A percentile compares a stretch with the other conserved stretches of the same genome.
Conservation (phyloP, 2,888 invertebrate genomes). For the Sipha maydis region DNA sequence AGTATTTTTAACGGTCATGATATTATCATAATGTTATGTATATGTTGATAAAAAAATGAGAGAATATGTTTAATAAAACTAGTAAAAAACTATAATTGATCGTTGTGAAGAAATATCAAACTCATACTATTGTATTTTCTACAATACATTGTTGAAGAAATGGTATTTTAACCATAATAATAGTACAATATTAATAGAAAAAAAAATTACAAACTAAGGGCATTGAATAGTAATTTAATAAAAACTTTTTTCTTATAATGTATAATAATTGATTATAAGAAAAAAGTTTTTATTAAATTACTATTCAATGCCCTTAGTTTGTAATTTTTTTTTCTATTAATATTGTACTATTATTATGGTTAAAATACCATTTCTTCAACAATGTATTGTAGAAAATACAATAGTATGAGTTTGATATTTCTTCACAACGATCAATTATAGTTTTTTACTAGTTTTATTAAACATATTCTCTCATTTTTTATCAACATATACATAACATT, state of each 20-base stretch:
- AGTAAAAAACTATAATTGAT: neutral
- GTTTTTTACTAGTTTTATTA: neutral
- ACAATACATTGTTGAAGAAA: neutral
- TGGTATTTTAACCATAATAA: constrained; percentile 15
- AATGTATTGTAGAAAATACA: neutral
- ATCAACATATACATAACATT: constrained; percentile 16
- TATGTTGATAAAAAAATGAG: neutral
- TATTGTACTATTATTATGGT: constrained; percentile 19
- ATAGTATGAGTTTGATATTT: neutral
- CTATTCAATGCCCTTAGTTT: neutral
- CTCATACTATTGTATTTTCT: constrained; percentile 2
- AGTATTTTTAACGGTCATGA: neutral
- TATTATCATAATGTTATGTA: neutral
- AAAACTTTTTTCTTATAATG: no score
- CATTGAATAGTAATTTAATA: no score
- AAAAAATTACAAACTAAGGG: neutral
- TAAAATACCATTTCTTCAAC: neutral
- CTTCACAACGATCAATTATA: neutral
- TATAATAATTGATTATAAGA: no score
- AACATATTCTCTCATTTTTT: neutral
- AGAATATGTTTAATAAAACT: constrained; percentile 19
- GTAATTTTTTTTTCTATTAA: neutral
- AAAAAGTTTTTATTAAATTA: no score
- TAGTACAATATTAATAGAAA: constrained; percentile 14
- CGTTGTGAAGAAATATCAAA: neutral